These are phyloP conservation scores for Athalia rosae DNA, from an alignment of 2,888 invertebrate species.

Conservation along the genomic window DNA sequence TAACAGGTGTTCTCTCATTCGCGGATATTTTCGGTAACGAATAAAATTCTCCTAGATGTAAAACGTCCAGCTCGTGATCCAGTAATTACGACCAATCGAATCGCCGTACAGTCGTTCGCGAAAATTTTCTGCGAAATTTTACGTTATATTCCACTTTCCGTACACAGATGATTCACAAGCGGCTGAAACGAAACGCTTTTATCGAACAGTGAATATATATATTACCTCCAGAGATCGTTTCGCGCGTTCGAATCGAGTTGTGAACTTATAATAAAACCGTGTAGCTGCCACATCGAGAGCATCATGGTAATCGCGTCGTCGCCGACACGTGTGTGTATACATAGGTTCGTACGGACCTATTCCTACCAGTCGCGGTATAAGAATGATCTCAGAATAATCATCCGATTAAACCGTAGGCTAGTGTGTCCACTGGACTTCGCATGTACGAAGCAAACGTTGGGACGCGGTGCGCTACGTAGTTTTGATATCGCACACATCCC, in stretches of 20 bases:
- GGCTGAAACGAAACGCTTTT: background rate
- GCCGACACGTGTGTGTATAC: too few relatives aligned
- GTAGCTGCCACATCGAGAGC: too few relatives aligned
- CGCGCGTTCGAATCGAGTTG: background rate
- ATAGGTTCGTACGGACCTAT: too few relatives aligned
- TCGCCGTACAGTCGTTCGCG: too few relatives aligned
- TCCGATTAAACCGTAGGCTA: constrained; percentile 66
- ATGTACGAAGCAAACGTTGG: background rate
- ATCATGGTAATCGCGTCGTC: too few relatives aligned
- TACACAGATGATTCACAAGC: background rate
- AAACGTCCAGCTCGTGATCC: background rate
- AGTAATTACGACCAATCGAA: background rate
- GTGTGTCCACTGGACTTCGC: constrained; percentile 56
- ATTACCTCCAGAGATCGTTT: background rate
- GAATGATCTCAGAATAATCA: constrained; percentile 71
- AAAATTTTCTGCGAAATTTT: too few relatives aligned
- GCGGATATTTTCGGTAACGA: background rate
- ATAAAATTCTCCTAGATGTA: background rate
- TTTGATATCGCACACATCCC: too few relatives aligned
- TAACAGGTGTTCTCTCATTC: background rate
- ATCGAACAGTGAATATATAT: background rate
- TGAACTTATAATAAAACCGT: too few relatives aligned
- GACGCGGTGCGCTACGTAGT: too few relatives aligned
- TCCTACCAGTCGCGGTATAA: constrained; percentile 46
- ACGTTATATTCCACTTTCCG: too few relatives aligned